Evolutionary conservation across 2,113 vertebrate species (phyloP).

Genomic region (Platysternon megacephalum): DNA sequence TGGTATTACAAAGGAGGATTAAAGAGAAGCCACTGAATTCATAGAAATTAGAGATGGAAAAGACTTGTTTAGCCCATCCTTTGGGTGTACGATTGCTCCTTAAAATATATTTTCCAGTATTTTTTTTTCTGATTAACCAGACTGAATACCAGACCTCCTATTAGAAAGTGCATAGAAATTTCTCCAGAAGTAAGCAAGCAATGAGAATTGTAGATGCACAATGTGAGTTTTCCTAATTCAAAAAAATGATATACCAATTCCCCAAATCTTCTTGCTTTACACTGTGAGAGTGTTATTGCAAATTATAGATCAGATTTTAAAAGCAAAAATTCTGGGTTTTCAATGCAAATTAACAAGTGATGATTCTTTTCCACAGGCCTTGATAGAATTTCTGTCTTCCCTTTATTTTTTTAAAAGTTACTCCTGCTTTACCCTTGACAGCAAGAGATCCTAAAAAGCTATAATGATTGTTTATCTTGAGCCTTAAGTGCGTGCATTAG

Average conservation of each 20-base stretch:
- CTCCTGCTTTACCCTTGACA: not conserved
- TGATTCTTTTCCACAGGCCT: not conserved
- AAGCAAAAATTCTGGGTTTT: not conserved
- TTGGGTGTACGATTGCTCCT: not conserved
- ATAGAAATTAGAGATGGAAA: not conserved
- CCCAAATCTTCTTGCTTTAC: not conserved
- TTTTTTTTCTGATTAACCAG: not conserved
- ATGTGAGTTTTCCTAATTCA: not conserved
- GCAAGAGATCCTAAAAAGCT: constrained; percentile 28
- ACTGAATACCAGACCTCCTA: not conserved
- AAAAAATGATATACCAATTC: not conserved
- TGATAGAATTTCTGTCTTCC: constrained; percentile 23
- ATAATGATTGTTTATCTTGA: constrained; percentile 1
- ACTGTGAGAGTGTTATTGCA: not conserved
- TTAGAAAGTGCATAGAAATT: not conserved
- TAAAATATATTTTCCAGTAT: not conserved
- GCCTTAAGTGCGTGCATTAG: constrained; percentile 18
- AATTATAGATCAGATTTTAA: not conserved
- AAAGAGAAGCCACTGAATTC: not conserved
- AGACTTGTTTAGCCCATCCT: not conserved
- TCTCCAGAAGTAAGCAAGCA: not conserved
- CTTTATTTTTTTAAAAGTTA: not conserved
- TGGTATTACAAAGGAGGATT: not conserved
- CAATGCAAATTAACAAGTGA: not conserved
- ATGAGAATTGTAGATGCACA: not conserved